Conservation (phyloP, 2,888 invertebrate genomes). For the Branchinecta sandiegonensis region DNA sequence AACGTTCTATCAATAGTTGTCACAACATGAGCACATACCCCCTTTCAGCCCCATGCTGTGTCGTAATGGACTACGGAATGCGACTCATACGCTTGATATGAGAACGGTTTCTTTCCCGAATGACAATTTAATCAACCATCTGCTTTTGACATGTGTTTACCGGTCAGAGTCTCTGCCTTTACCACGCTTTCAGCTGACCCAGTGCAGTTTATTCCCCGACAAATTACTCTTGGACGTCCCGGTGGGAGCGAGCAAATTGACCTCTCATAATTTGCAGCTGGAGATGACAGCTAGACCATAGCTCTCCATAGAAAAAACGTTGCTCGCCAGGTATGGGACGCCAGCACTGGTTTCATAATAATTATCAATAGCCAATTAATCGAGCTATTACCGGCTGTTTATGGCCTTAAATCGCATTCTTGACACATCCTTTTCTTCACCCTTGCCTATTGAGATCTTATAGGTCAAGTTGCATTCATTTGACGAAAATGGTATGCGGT, state of each 20-base stretch:
- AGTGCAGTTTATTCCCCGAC: not conserved
- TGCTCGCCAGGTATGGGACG: not conserved
- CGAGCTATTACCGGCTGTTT: not conserved
- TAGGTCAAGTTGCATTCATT: too few relatives aligned
- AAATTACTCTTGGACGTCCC: not conserved
- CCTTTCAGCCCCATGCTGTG: not conserved
- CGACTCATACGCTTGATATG: not conserved
- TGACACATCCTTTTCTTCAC: too few relatives aligned
- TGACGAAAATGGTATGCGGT: too few relatives aligned
- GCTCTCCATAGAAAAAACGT: not conserved
- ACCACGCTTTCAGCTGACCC: not conserved
- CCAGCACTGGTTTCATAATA: not conserved
- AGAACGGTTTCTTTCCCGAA: not conserved
- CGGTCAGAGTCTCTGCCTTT: not conserved
- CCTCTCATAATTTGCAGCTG: constrained; percentile 9
- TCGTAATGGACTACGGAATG: not conserved
- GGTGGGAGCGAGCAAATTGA: not conserved
- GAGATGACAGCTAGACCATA: not conserved
- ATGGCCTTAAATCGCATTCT: too few relatives aligned
- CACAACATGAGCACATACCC: constrained; percentile 7
- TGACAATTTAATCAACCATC: constrained; percentile 15
- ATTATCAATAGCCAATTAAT: constrained; percentile 5
- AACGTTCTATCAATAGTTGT: constrained; percentile 1
- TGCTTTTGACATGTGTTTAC: constrained; percentile 6
- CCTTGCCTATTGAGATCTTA: too few relatives aligned